Base-by-base conservation (phyloP, 2,888 invertebrate genomes). In the Brachylomia viminalis region DNA sequence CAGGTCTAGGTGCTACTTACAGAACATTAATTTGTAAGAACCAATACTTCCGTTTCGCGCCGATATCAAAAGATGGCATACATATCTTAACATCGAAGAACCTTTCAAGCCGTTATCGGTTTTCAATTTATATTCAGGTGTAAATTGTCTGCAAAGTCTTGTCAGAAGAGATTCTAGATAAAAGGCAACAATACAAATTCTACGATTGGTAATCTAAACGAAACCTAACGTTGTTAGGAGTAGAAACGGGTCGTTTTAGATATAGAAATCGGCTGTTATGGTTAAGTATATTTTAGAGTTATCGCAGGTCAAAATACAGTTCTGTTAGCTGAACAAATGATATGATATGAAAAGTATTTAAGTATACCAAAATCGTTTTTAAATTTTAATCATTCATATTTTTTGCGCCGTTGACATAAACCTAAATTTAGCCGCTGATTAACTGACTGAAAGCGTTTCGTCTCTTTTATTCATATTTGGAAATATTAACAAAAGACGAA, bases 401-500 rank as follows among this genome's bases (percentile, higher is more conserved):
- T 62, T 74, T 17, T 23, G 30, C 42, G 20, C n/a, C 23, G 23
- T 52, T 7, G 2, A 27, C 4, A n/a, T 15, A 66, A 30, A 65
- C 20, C 20, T 58, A 27, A 65, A 27, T n/a, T 11, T 10, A 66
- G 4, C 38, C 13, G 10, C 38, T 49, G 6, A 52, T 30, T 45
- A 42, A 45, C n/a, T 38, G 42, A 33, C 42, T 45, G n/a, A 45
- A 45, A 45, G 17, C 42, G 2, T 6, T 42, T 62, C 30, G 27
- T 56, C 15, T 52, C 27, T 79, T n/a, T 27, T 47, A 66, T 79
- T 64, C 27, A 64, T 73, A n/a, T 59, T 59, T 59, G 13, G 74
- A 80, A 61, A 67, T 47, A 58, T 38, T 45, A 73, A 74, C 64
- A 80, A 47, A 80, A 74, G 20, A 54, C 20, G n/a, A 64, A 58